These are phyloP conservation scores for Rhinoderma darwinii DNA, from an alignment of 2,113 vertebrate species.

Conservation along the genomic window DNA sequence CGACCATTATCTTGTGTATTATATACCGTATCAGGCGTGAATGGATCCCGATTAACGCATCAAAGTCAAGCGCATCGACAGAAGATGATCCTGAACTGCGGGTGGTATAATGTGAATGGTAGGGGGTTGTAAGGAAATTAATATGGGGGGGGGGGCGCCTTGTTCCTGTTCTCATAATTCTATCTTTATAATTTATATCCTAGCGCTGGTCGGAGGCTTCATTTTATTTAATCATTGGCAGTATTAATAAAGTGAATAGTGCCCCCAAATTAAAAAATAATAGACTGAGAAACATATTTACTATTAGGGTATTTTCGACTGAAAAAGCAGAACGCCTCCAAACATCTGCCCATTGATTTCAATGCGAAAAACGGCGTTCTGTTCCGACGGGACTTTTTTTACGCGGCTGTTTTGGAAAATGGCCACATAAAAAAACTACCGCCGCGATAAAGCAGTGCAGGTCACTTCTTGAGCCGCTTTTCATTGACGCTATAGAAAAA, in stretches of 20 bases:
- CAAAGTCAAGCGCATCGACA: not conserved
- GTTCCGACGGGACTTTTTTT: too few relatives aligned
- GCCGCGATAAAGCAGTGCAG: too few relatives aligned
- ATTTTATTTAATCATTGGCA: not conserved
- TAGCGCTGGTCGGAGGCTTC: not conserved
- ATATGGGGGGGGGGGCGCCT: not conserved
- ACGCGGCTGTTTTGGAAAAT: too few relatives aligned
- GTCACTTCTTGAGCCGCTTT: too few relatives aligned
- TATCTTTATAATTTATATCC: not conserved
- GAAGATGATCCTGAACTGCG: not conserved
- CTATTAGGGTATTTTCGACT: too few relatives aligned
- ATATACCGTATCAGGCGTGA: not conserved
- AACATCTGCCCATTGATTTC: too few relatives aligned
- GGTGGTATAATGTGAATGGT: conserved; percentile 30
- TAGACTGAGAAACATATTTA: too few relatives aligned
- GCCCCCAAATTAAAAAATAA: too few relatives aligned
- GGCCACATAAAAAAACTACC: too few relatives aligned
- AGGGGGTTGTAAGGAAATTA: not conserved
- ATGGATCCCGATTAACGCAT: not conserved
- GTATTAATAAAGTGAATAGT: not conserved
- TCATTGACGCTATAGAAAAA: too few relatives aligned
- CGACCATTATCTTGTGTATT: conserved; percentile 15
- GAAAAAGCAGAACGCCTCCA: too few relatives aligned
- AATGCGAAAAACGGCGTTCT: too few relatives aligned
- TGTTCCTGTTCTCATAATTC: not conserved